Evolutionary conservation across 2,888 invertebrate genomes (phyloP), one percentile per base, ranked within the genome.

Genomic region (Patella caerulea): DNA sequence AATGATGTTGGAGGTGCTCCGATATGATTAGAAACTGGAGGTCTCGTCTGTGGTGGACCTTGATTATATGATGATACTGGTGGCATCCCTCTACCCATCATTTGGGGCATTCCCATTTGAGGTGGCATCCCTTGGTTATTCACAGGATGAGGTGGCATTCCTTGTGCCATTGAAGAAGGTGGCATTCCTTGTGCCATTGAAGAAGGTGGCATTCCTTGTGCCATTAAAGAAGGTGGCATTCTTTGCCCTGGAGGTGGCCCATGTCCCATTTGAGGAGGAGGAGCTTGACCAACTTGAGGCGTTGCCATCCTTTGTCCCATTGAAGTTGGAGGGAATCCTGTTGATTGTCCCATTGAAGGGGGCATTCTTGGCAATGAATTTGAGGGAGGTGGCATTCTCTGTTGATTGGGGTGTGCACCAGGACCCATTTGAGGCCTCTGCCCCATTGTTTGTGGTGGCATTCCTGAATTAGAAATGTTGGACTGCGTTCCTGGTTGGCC

Each of bases 261-360:
- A 34, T 75, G 71, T 54, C 75, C 75, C 56, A 75, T 71, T n/a
- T 24, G 54, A 55, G 71, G 75, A 17, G 55, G 71, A 17, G 55
- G 75, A 7, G 71, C 24, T 53, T 71, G 75, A 17, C 71, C 71
- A 11, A 53, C 24, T 3, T n/a, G 54, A n/a, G 71, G 71, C 53
- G 75, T 71, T 29, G 45, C 3, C 65, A 29, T 34, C 17, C 72
- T 54, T 54, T 54, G 72, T 19, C 53, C 54, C 72, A 54, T 72
- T 53, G 34, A 52, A 7, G 45, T 34, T 24, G 55, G 55, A 24
- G 24, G 24, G 24, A 24, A 52, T 52, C 24, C 55, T 15, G 53
- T 14, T 9, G n/a, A 19, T 72, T 53, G 54, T 53, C 75, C 55
- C 71, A 54, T 45, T 55, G 71, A 15, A 15, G 34, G 75, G 24